Base-by-base conservation (phyloP, 2,888 invertebrate species). In the Trichogramma evanescens region DNA sequence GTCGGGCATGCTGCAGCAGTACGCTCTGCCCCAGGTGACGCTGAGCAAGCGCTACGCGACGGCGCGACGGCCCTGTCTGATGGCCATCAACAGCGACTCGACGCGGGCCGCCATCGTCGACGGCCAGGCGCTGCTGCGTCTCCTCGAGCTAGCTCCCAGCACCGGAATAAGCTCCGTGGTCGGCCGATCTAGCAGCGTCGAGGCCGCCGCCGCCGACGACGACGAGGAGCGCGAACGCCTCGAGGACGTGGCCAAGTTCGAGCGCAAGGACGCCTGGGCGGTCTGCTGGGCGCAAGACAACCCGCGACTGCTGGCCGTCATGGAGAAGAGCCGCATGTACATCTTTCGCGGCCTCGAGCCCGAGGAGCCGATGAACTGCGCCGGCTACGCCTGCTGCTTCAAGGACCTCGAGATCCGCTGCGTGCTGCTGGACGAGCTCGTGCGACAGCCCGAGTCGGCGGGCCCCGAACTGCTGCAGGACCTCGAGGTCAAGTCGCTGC, bases 261-360 rank as follows among this genome's bases (percentile, higher is more conserved):
- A 94, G 72, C 81, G 91, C 42, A 91, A 91, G 75, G 98, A 99
- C 77, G 95, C 95, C 3, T 99, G 99, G 99, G 91, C 93, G 57
- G 90, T 96, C 79, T 86, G 88, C 65, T 99, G 98, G 98, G 97
- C 98, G 0, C 82, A 85, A 66, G 98, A 98, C 74, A 95, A 97
- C 81, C 90, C 95, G 0, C 87, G 89, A 65, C 80, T 95, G 71
- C 81, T 99, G 64, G 96, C 96, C 0, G 85, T 95, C 63, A 95
- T 96, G 84, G 99, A 99, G 78, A 99, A 99, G 79, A 94, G 95
- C 0, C 83, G 96, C 62, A 91, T 99, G 86, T 95, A 95, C 73
- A 89, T 99, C 4, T 87, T 97, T 76, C 84, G 94, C 58, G 93
- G 93, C 58, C 80, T 86, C 4, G 94, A 95, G 74, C 93, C 95